These are phyloP conservation scores for Oncorhynchus gorbuscha DNA, from an alignment of 2,113 vertebrate genomes.

Conservation along the genomic window DNA sequence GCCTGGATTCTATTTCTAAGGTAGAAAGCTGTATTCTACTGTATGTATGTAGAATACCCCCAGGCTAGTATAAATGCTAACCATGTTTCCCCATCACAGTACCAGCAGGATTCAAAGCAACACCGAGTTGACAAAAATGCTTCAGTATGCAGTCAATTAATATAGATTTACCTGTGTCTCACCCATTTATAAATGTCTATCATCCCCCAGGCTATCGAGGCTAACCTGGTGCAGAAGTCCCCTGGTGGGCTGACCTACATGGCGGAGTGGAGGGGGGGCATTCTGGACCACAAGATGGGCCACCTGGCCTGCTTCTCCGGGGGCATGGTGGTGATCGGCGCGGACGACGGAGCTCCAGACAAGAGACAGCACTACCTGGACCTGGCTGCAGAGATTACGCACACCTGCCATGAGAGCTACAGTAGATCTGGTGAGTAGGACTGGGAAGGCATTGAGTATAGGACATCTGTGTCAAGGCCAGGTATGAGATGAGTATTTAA, in stretches of 20 bases:
- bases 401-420: constrained; percentile 96
- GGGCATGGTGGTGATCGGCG: constrained; percentile 95
- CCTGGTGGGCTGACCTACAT: constrained; percentile 93
- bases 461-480: not conserved
- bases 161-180: not conserved
- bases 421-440: constrained; percentile 83
- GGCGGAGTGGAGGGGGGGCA: constrained; percentile 94
- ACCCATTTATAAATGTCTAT: not conserved
- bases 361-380: constrained; percentile 86
- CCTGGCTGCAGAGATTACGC: constrained; percentile 93
- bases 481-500: not conserved
- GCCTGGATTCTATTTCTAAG: no score
- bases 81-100: no score
- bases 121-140: no score
- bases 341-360: constrained; percentile 76
- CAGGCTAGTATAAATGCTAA: no score
- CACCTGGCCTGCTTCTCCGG: constrained; percentile 97
- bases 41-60: no score
- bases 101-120: no score
- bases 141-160: no score
- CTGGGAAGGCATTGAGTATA: not conserved
- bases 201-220: constrained; percentile 86
- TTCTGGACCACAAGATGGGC: constrained; percentile 98
- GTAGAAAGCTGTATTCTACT: no score
- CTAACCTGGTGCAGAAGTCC: constrained; percentile 91